Base-by-base conservation (phyloP, 2,113 vertebrate genomes). In the Craseonycteris thonglongyai region DNA sequence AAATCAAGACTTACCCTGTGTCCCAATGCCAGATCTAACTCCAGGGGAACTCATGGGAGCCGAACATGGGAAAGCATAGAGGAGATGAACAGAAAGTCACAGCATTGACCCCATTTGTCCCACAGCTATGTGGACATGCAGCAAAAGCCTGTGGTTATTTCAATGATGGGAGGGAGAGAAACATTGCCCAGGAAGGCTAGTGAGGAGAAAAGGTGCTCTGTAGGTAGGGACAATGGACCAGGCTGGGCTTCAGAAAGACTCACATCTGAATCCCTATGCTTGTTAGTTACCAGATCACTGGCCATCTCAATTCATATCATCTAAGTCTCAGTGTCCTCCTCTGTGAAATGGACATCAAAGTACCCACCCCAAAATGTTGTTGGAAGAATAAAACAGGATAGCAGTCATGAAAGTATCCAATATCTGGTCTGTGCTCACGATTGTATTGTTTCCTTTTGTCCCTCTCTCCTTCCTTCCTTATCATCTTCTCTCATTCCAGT, bases 1-100 rank as follows among this genome's bases (percentile, higher is more conserved):
- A 80, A 80, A 88, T 51, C 86, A 61, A 30, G n/a, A 21, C 35
- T 75, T 66, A 66, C 59, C 81, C 13, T 90, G 2, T 45, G 22
- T 61, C 58, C 58, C 78, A 75, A 91, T 30, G 21, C 61, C 87
- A 89, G 58, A 38, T 8, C 26, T 58, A 82, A 85, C 68, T 65
- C n/a, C 22, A 28, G 4, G 21, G 49, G 19, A 93, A 66, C 58
- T 85, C 18, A 69, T 28, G 33, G 65, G 40, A 76, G 22, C 22
- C 15, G n/a, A 91, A 49, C 18, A 45, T 6, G 22, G 14, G 89
- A 54, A 78, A 59, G 47, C 40, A 15, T 3, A 22, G 65, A 56
- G 28, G 7, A 24, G 10, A 19, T 45, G 22, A 11, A 56, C 21
- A 56, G 24, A 65, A 87, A 78, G 28, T 42, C 13, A 22, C 14